phyloP scores from a whole-genome alignment of 64 coral and sea anemone species.

The Stichodactyla helianthus region DNA sequence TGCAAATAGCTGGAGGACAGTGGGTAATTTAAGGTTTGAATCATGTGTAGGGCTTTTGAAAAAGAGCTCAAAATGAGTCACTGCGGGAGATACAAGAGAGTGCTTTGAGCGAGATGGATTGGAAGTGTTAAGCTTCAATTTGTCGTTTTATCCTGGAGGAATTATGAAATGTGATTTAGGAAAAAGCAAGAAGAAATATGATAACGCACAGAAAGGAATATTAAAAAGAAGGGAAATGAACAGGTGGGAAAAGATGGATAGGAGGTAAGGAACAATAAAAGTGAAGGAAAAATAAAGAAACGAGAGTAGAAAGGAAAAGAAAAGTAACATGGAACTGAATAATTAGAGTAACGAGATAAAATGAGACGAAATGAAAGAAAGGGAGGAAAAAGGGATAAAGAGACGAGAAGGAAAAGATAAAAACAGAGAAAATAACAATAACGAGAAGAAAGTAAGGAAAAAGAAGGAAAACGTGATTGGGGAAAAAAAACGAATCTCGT shows the following conservation, averaged over 20 bases:
- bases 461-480: too few species aligned
- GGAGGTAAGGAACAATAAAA: background rate
- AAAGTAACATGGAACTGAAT: background rate
- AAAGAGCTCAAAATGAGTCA: background rate
- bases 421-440: background rate
- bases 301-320: background rate
- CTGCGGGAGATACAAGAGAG: background rate
- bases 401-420: background rate
- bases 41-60: background rate
- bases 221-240: too few species aligned
- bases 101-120: background rate
- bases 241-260: background rate
- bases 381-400: background rate
- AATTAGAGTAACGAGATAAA: background rate
- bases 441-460: background rate
- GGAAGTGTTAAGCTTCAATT: background rate
- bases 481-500: too few species aligned
- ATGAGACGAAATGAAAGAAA: background rate
- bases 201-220: too few species aligned
- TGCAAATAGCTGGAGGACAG: background rate
- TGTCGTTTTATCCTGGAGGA: background rate
- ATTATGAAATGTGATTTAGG: background rate
- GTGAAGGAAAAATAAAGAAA: background rate
- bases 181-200: background rate
- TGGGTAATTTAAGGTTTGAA: background rate